These are phyloP conservation scores for Heliconius charithonia DNA, from an alignment of 2,888 invertebrate species.

Conservation along the genomic window DNA sequence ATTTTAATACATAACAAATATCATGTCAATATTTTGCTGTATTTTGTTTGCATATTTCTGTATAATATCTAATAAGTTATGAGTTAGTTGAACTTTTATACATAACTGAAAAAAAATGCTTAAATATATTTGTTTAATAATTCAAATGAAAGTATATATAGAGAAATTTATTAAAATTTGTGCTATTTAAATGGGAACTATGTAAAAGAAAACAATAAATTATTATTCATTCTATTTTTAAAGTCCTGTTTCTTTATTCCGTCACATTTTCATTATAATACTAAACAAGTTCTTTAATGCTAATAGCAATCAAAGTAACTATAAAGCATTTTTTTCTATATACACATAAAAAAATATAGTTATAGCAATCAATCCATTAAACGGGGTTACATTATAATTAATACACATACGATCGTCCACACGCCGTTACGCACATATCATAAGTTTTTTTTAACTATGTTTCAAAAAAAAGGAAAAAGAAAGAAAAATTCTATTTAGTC, in stretches of 20 bases:
- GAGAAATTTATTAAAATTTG: no score
- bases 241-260: background rate
- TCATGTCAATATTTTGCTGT: background rate
- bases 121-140: no score
- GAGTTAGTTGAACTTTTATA: background rate
- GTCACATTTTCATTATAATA: background rate
- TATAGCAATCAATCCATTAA: constrained; percentile 60
- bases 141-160: no score
- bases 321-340: background rate
- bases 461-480: constrained; percentile 75
- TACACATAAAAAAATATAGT: background rate
- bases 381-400: constrained; percentile 68
- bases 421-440: constrained; percentile 83
- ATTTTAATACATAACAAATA: background rate
- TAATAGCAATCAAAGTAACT: background rate
- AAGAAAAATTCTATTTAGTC: constrained; percentile 76
- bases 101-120: no score
- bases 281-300: background rate
- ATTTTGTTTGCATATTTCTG: background rate
- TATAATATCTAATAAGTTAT: background rate
- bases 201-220: no score
- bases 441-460: constrained; percentile 74
- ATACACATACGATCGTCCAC: constrained; percentile 80
- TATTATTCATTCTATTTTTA: no score
- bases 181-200: no score